Evolutionary conservation across 1,140 invertebrate genomes (phyloP).

Genomic region (Drosophila subpulchrella): DNA sequence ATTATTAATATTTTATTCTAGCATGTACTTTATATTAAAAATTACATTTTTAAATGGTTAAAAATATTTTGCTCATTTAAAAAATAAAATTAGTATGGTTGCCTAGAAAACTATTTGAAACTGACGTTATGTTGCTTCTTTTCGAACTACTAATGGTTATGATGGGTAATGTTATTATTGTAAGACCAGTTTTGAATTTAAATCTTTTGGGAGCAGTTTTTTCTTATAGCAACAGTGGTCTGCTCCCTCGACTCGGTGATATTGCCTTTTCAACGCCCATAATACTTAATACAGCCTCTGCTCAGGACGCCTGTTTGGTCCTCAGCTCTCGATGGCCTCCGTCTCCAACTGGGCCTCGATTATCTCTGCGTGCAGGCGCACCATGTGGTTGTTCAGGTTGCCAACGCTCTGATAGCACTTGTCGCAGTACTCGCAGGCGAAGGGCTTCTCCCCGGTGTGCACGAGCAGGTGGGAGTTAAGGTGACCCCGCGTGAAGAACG

Average conservation of each 20-base stretch:
- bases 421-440: slow-evolving; percentile 60
- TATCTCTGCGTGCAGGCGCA: slow-evolving; percentile 55
- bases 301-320: neutral
- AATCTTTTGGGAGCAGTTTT: neutral
- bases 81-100: no score
- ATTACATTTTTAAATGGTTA: no score
- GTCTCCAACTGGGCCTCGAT: slow-evolving; percentile 57
- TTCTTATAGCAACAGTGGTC: neutral
- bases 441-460: slow-evolving; percentile 78
- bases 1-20: no score
- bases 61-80: no score
- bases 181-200: neutral
- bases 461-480: slow-evolving; percentile 70
- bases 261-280: slow-evolving; percentile 30
- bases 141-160: no score
- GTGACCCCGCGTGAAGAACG: slow-evolving; percentile 77
- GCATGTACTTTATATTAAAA: no score
- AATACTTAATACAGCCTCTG: slow-evolving; percentile 44
- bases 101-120: no score
- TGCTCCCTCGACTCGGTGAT: neutral
- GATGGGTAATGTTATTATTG: neutral
- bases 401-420: slow-evolving; percentile 77
- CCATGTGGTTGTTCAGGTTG: slow-evolving; percentile 76
- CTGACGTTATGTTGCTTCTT: no score
- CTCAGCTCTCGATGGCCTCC: slow-evolving; percentile 37